Evolutionary conservation across 2,797 vertebrate genomes (phyloP).

Genomic region (Taeniopygia guttata): DNA sequence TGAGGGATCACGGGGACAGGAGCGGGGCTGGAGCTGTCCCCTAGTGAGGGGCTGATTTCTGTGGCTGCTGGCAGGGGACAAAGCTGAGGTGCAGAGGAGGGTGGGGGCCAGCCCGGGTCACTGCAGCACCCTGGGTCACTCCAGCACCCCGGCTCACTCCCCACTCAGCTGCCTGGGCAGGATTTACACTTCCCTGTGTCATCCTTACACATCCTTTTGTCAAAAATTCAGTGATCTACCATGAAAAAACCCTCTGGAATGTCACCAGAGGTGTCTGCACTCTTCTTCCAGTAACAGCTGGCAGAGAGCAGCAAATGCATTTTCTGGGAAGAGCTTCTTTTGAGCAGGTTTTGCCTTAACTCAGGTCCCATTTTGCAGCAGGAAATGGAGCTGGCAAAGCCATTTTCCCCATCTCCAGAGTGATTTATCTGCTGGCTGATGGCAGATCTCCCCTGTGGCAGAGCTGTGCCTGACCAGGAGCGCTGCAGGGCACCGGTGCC

Average conservation of each 20-base stretch:
- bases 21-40: background rate
- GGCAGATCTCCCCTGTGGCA: no score
- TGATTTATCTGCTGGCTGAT: background rate
- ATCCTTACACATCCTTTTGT: background rate
- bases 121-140: background rate
- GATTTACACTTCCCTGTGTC: background rate
- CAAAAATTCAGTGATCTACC: background rate
- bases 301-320: background rate
- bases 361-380: background rate
- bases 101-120: accelerated
- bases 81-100: background rate
- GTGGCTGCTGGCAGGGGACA: background rate
- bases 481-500: background rate
- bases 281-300: background rate
- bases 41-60: background rate
- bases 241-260: background rate
- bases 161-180: background rate
- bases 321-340: background rate
- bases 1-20: accelerated
- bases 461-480: background rate
- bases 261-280: background rate
- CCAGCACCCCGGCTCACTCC: background rate
- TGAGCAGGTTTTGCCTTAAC: background rate
- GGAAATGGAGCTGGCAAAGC: background rate
- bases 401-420: background rate